A percentile compares a stretch with the other conserved stretches of the same genome.
phyloP scores from a whole-genome alignment of 2,888 invertebrate genomes.

The Orthonychiurus folsomi region DNA sequence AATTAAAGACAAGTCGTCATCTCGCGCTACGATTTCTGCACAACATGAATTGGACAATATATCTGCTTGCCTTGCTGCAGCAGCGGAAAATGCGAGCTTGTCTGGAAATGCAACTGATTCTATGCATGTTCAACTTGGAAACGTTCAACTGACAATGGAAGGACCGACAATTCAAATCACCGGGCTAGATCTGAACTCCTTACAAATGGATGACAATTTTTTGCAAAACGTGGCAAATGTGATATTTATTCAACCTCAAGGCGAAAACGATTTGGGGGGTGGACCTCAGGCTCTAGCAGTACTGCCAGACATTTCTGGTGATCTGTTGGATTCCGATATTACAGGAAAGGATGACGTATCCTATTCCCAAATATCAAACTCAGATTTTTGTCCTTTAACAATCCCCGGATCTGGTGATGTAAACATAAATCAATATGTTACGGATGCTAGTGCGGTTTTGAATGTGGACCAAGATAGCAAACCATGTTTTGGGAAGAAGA shows the following conservation, averaged over 20 bases:
- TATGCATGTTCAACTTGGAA: conserved; percentile 41
- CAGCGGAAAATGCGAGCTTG: background rate
- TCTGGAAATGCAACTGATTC: conserved; percentile 9
- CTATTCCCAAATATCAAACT: background rate
- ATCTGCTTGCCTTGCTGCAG: conserved; percentile 16
- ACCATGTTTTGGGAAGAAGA: background rate
- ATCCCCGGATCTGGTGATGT: conserved; percentile 2
- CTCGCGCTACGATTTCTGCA: background rate
- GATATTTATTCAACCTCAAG: conserved; percentile 42
- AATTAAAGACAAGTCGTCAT: conserved; percentile 16
- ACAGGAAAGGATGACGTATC: background rate
- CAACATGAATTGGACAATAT: conserved; percentile 5
- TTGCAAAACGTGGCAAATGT: conserved; percentile 45
- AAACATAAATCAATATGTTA: background rate
- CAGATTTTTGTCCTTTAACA: background rate
- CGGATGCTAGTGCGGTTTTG: background rate
- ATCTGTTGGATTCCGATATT: background rate
- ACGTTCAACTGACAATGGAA: conserved; percentile 44
- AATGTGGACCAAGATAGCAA: background rate
- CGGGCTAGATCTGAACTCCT: conserved; percentile 46
- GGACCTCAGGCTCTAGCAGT: background rate
- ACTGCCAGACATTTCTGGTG: background rate
- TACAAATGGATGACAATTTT: conserved; percentile 48
- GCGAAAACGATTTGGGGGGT: conserved; percentile 1
- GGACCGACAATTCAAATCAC: conserved; percentile 42